These are phyloP conservation scores for Drosophila kohkoa DNA, from an alignment of 1,140 invertebrate species.

Conservation along the genomic window DNA sequence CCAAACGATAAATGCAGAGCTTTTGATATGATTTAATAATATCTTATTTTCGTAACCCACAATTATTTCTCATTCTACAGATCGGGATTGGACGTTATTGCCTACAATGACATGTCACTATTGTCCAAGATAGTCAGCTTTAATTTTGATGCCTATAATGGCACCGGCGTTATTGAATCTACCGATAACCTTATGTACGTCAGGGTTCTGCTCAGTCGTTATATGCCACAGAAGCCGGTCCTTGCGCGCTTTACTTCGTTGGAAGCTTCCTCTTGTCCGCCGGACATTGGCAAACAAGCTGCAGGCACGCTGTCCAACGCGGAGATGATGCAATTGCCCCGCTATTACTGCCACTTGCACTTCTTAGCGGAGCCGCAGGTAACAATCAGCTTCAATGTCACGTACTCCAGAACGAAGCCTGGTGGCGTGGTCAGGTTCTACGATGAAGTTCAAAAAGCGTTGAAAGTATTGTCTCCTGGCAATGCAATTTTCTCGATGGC, in stretches of 20 bases:
- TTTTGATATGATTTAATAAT: no score
- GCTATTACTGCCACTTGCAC: conserved; percentile 53
- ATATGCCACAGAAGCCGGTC: conserved; percentile 3
- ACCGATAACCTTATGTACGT: conserved; percentile 71
- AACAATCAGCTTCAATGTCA: conserved; percentile 64
- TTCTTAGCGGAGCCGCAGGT: conserved; percentile 31
- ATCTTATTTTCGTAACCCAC: no score
- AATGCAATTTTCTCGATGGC: conserved; percentile 50
- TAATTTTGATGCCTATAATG: conserved; percentile 31
- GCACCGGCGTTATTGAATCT: conserved; percentile 50
- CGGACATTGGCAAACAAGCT: conserved; percentile 52
- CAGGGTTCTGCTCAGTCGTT: background rate
- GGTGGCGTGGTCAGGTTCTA: conserved; percentile 27
- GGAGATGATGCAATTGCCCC: conserved; percentile 10
- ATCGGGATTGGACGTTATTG: background rate
- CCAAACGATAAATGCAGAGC: no score
- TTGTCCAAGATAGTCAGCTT: conserved; percentile 55
- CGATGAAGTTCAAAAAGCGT: conserved; percentile 14
- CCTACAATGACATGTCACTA: conserved; percentile 48
- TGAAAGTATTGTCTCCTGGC: background rate
- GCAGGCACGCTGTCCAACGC: conserved; percentile 45
- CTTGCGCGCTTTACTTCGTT: conserved; percentile 53
- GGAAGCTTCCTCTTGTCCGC: conserved; percentile 54
- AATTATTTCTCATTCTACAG: no score
- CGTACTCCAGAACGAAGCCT: conserved; percentile 13